phyloP scores from a whole-genome alignment of 2,888 invertebrate genomes.

The Conomelus anceps region DNA sequence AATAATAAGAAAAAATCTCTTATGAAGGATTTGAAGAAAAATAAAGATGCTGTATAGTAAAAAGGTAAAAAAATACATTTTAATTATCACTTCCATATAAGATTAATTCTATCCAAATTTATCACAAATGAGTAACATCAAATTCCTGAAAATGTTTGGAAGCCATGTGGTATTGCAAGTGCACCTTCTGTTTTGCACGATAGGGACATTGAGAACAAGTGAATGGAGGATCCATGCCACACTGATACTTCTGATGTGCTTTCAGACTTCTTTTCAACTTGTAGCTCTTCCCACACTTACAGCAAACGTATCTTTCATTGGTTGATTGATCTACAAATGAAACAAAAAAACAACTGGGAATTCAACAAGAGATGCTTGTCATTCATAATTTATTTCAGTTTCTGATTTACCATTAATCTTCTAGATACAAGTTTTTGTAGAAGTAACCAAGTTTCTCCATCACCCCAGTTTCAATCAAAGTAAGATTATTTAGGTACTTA shows the following conservation, averaged over 20 bases:
- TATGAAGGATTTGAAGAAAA: not conserved
- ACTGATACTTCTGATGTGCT: not conserved
- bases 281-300: not conserved
- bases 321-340: not conserved
- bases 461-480: too few relatives aligned
- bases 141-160: not conserved
- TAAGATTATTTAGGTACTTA: too few relatives aligned
- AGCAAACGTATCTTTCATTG: not conserved
- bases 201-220: not conserved
- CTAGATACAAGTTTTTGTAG: too few relatives aligned
- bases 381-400: not conserved
- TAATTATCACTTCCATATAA: not conserved
- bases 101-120: not conserved
- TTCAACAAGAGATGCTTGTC: not conserved
- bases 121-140: too few relatives aligned
- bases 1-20: too few relatives aligned
- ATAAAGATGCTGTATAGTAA: not conserved
- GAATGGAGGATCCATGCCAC: not conserved
- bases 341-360: not conserved
- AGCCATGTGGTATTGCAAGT: not conserved
- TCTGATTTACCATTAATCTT: not conserved
- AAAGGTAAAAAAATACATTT: not conserved
- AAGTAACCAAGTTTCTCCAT: too few relatives aligned
- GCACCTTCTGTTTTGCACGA: not conserved
- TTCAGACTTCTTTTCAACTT: not conserved